Percentiles rank a stretch among this genome's conserved stretches.
phyloP scores from a whole-genome alignment of 2,113 vertebrate genomes.

The Cichladusa arquata region DNA sequence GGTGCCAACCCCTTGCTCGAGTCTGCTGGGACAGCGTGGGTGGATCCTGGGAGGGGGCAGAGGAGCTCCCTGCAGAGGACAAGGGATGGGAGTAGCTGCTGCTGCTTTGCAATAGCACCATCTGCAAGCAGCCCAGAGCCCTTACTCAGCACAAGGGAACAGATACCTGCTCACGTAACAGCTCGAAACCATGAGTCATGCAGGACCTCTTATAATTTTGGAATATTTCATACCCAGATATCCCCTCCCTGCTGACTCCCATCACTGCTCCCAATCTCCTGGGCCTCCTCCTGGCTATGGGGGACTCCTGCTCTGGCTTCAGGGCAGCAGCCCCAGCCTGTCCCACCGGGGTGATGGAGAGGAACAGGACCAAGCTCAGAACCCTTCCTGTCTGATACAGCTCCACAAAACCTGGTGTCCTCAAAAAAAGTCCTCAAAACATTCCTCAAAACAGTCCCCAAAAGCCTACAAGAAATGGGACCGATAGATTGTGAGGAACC shows the following conservation, averaged over 20 bases:
- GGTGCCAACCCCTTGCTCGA: background rate
- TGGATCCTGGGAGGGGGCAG: background rate
- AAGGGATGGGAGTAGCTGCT: background rate
- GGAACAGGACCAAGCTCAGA: background rate
- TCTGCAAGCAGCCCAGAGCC: background rate
- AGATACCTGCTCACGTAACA: slow-evolving; percentile 30
- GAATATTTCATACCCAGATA: slow-evolving; percentile 22
- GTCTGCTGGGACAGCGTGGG: background rate
- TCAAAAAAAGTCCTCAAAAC: background rate
- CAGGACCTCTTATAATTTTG: slow-evolving; percentile 24
- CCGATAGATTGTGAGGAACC: background rate
- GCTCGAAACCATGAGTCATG: slow-evolving; percentile 42
- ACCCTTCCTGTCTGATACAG: background rate
- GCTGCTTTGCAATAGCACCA: background rate
- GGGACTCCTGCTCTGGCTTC: background rate
- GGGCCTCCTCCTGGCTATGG: background rate
- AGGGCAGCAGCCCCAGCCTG: background rate
- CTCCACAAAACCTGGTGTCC: background rate
- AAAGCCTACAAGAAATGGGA: background rate
- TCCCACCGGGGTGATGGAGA: background rate
- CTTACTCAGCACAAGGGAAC: slow-evolving; percentile 47
- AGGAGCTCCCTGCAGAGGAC: background rate
- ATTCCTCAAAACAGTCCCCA: background rate
- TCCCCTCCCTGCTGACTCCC: background rate
- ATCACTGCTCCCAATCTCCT: background rate